phyloP scores from a whole-genome alignment of 2,888 invertebrate species.

The Xylota segnis region DNA sequence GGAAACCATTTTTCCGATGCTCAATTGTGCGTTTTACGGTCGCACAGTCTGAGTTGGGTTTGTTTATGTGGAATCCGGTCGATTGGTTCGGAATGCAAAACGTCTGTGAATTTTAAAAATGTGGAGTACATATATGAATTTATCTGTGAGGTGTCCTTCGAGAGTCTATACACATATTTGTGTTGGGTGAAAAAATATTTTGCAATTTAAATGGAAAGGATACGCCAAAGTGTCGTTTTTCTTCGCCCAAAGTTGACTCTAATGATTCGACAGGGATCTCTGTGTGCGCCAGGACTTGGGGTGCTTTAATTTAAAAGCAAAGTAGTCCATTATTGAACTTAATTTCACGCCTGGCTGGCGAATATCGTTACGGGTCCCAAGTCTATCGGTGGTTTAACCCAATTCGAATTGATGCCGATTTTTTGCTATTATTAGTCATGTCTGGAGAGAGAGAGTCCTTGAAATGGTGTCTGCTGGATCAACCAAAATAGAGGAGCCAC shows the following conservation, averaged over 20 bases:
- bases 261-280: not conserved
- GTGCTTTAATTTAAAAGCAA: not conserved
- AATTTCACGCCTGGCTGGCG: not conserved
- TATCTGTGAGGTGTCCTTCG: not conserved
- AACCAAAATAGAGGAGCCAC: too few relatives aligned
- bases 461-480: too few relatives aligned
- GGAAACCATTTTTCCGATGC: slow-evolving; percentile 31
- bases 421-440: too few relatives aligned
- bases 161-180: not conserved
- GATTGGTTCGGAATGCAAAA: slow-evolving; percentile 41
- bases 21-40: slow-evolving; percentile 57
- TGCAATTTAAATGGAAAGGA: not conserved
- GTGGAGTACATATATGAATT: not conserved
- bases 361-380: not conserved
- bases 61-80: slow-evolving; percentile 28
- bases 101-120: slow-evolving; percentile 37
- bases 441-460: too few relatives aligned
- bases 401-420: too few relatives aligned
- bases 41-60: slow-evolving; percentile 20
- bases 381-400: too few relatives aligned
- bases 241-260: not conserved
- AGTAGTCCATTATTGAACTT: not conserved
- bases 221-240: not conserved
- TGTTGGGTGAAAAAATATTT: not conserved
- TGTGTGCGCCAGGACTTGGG: not conserved